A percentile compares a stretch with the other conserved stretches of the same genome.
phyloP scores from a whole-genome alignment of 2,888 invertebrate genomes.

The Ctena decussata region DNA sequence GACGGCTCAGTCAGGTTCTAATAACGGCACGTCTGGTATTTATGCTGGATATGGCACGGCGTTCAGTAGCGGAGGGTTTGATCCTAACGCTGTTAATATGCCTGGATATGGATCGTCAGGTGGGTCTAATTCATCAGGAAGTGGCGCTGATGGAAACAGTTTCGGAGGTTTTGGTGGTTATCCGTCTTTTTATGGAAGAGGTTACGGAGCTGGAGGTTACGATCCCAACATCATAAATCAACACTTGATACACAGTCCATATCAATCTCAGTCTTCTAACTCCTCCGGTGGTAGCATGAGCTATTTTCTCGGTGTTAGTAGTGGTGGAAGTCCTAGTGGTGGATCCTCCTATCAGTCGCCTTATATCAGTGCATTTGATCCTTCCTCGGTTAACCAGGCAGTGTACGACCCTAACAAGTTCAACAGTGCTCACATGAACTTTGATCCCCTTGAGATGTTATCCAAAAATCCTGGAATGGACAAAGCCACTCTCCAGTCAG shows the following conservation, averaged over 20 bases:
- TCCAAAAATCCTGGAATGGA: constrained; percentile 56
- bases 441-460: constrained; percentile 57
- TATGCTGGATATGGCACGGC: not conserved
- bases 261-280: not conserved
- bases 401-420: constrained; percentile 61
- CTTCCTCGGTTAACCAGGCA: constrained; percentile 63
- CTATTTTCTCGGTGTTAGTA: constrained; percentile 29
- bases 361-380: constrained; percentile 54
- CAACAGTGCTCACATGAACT: constrained; percentile 42
- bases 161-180: constrained; percentile 19
- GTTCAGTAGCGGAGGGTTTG: constrained; percentile 45
- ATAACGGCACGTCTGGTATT: not conserved
- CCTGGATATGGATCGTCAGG: not conserved
- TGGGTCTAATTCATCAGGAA: not conserved
- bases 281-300: not conserved
- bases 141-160: not conserved
- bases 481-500: constrained; percentile 38
- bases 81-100: constrained; percentile 59
- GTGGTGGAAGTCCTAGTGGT: not conserved
- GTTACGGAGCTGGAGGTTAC: not conserved
- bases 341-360: constrained; percentile 24
- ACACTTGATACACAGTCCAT: constrained; percentile 32
- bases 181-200: constrained; percentile 2
- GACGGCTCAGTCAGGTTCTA: not conserved
- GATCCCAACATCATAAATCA: constrained; percentile 33